Conservation (phyloP, 2,888 invertebrate species). For the Muschampia plurimacula region DNA sequence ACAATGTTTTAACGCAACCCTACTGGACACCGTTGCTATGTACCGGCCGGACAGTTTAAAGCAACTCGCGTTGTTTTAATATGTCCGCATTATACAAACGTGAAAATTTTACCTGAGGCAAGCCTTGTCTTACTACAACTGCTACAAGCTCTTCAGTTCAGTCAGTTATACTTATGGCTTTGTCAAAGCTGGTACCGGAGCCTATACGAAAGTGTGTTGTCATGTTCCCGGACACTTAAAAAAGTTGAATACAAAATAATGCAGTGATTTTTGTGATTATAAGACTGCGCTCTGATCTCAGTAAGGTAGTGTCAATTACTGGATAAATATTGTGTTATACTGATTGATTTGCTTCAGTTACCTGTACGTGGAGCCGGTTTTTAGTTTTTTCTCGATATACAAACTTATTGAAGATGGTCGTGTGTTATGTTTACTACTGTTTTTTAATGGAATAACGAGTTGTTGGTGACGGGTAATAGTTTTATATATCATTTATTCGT, state of each 20-base stretch:
- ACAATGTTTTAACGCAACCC: constrained; percentile 62
- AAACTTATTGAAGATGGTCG: constrained; percentile 55
- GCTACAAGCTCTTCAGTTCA: constrained; percentile 49
- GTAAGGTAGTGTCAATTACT: constrained; percentile 54
- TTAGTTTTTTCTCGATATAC: constrained; percentile 56
- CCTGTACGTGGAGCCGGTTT: constrained; percentile 57
- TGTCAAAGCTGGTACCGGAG: constrained; percentile 53
- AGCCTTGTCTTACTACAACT: constrained; percentile 53
- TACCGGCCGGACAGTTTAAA: constrained; percentile 28
- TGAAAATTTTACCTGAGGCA: constrained; percentile 76
- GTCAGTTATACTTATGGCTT: constrained; percentile 71
- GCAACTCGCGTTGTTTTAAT: constrained; percentile 48
- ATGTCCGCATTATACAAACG: constrained; percentile 61
- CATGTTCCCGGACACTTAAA: constrained; percentile 44
- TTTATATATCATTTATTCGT: no score
- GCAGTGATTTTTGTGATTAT: constrained; percentile 67
- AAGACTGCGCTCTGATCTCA: constrained; percentile 66
- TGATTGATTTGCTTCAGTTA: constrained; percentile 36
- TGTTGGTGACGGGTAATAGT: background rate
- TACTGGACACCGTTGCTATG: constrained; percentile 44
- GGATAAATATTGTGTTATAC: constrained; percentile 41
- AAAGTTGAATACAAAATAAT: constrained; percentile 56
- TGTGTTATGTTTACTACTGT: constrained; percentile 53
- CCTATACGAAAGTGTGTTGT: constrained; percentile 40
- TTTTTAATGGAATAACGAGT: constrained; percentile 24